These are phyloP conservation scores for Agriopis aurantiaria DNA, from an alignment of 2,888 invertebrate species.

Conservation along the genomic window DNA sequence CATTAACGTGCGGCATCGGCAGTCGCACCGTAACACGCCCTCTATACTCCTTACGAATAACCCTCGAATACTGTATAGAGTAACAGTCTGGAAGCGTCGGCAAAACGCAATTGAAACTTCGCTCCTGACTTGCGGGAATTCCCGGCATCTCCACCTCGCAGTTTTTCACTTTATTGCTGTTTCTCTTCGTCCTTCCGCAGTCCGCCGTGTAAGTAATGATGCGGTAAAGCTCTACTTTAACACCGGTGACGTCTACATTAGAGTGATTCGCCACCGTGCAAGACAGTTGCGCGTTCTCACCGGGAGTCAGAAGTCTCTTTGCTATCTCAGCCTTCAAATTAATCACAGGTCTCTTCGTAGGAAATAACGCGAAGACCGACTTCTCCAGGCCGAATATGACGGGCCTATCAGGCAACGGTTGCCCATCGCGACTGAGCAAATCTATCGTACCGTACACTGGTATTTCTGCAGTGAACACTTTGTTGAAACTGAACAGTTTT, in stretches of 20 bases:
- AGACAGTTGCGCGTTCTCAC: conserved; percentile 30
- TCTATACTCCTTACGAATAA: conserved; percentile 32
- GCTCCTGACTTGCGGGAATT: neutral
- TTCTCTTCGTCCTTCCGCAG: conserved; percentile 19
- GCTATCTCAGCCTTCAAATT: conserved; percentile 38
- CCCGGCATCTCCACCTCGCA: conserved; percentile 9
- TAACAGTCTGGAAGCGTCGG: conserved; percentile 25
- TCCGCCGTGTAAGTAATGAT: conserved; percentile 36
- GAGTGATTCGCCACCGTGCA: conserved; percentile 35
- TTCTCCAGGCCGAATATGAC: conserved; percentile 42
- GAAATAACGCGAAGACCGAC: conserved; percentile 25
- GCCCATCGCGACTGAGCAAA: neutral
- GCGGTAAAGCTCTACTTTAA: conserved; percentile 28
- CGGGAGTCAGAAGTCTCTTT: conserved; percentile 30
- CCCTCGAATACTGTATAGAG: conserved; percentile 25
- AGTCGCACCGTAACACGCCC: conserved; percentile 32
- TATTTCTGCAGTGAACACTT: conserved; percentile 32
- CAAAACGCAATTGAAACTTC: conserved; percentile 16
- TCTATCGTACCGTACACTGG: conserved; percentile 33
- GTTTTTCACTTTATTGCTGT: conserved; percentile 3
- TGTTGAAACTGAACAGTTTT: conserved; percentile 34
- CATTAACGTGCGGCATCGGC: conserved; percentile 36
- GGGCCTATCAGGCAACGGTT: conserved; percentile 16
- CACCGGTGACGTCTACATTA: conserved; percentile 11
- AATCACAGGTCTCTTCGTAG: conserved; percentile 19